phyloP scores from a whole-genome alignment of 2,113 vertebrate genomes.

The Neopipo cinnamomea region DNA sequence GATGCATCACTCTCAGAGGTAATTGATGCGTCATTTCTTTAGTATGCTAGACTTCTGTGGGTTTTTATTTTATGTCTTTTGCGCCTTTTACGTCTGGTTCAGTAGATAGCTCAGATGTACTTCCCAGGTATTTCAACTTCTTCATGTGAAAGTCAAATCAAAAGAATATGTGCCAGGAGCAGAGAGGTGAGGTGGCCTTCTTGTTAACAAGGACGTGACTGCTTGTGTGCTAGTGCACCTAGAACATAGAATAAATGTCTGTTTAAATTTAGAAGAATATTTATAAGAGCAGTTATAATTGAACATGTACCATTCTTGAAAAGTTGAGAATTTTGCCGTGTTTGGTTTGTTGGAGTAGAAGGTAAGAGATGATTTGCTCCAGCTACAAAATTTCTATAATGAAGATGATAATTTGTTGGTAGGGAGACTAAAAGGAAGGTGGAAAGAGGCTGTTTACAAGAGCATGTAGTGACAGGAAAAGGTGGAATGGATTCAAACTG shows the following conservation, averaged over 20 bases:
- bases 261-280: background rate
- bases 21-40: background rate
- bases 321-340: background rate
- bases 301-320: accelerated
- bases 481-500: background rate
- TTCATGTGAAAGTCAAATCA: background rate
- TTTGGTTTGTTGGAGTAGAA: background rate
- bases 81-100: background rate
- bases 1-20: slow-evolving; percentile 94
- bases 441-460: background rate
- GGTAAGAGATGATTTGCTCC: background rate
- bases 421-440: background rate
- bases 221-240: background rate
- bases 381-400: background rate
- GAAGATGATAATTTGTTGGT: background rate
- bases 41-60: background rate
- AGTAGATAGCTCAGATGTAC: background rate
- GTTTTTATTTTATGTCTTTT: accelerated
- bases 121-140: background rate
- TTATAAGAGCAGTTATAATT: background rate
- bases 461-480: background rate
- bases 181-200: background rate
- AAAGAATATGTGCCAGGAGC: background rate
- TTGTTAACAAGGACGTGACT: background rate
- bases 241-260: background rate